Percentiles rank a stretch among this genome's conserved stretches.
phyloP scores from a whole-genome alignment of 2,888 invertebrate genomes.

The Epistrophe grossulariae region DNA sequence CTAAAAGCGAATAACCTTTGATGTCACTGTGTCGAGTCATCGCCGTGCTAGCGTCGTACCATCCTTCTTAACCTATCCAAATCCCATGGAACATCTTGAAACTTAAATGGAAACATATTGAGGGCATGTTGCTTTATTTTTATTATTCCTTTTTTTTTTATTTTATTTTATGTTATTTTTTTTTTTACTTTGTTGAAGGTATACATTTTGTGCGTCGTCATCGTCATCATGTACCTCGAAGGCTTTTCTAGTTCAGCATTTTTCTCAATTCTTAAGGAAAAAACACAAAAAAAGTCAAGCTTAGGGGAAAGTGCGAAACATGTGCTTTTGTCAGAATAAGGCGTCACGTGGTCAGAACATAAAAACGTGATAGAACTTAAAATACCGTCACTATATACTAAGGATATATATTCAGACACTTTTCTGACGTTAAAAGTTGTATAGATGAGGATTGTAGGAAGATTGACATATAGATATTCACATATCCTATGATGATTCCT shows the following conservation, averaged over 20 bases:
- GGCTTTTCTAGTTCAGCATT: conserved; percentile 52
- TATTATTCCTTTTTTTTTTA: conserved; percentile 63
- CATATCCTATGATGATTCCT: conserved; percentile 26
- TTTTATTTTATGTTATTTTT: conserved; percentile 37
- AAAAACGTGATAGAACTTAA: conserved; percentile 84
- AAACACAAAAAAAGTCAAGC: conserved; percentile 45
- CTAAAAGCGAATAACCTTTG: conserved; percentile 45
- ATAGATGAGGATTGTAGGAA: conserved; percentile 34
- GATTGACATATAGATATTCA: conserved; percentile 21
- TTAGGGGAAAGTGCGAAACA: conserved; percentile 50
- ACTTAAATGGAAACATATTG: conserved; percentile 76
- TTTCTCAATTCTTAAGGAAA: conserved; percentile 32
- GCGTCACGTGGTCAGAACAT: conserved; percentile 84
- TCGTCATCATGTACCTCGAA: conserved; percentile 47
- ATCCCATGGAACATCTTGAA: conserved; percentile 70
- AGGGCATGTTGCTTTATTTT: conserved; percentile 75
- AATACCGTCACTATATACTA: conserved; percentile 39
- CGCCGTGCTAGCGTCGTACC: conserved; percentile 26
- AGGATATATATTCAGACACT: neutral
- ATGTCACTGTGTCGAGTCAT: conserved; percentile 36
- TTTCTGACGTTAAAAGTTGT: neutral
- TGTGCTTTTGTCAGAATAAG: conserved; percentile 75
- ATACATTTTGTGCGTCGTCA: conserved; percentile 54
- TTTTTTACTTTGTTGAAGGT: conserved; percentile 23
- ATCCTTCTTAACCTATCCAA: conserved; percentile 59